Evolutionary conservation across 2,888 invertebrate species (phyloP).

Genomic region (Lobophora halterata): DNA sequence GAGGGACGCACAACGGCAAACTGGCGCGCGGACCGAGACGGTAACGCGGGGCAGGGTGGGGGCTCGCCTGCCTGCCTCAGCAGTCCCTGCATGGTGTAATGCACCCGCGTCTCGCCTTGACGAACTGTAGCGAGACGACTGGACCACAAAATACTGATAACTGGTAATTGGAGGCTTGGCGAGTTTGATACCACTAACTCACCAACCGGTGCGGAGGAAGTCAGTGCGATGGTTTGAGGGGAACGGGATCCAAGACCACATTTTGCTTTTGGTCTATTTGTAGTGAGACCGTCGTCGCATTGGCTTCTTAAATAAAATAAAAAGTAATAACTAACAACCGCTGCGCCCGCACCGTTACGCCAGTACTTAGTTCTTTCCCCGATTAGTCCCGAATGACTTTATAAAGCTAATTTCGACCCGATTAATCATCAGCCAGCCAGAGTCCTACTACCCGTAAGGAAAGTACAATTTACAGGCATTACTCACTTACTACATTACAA

Average conservation of each 20-base stretch:
- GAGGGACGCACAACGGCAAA: slow-evolving; percentile 74
- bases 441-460: no score
- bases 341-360: no score
- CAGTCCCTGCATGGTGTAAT: slow-evolving; percentile 74
- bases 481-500: no score
- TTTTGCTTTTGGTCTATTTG: slow-evolving; percentile 12
- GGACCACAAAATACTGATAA: no score
- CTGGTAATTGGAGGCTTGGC: slow-evolving; percentile 37
- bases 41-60: slow-evolving; percentile 63
- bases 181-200: slow-evolving; percentile 31
- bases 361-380: no score
- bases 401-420: no score
- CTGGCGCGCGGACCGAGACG: slow-evolving; percentile 60
- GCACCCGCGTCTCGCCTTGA: slow-evolving; percentile 60
- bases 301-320: slow-evolving; percentile 4
- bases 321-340: no score
- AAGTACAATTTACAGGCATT: no score
- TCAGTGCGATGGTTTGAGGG: slow-evolving; percentile 11
- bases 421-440: no score
- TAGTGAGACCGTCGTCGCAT: slow-evolving; percentile 3
- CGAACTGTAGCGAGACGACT: slow-evolving; percentile 46
- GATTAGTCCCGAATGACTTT: no score
- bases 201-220: slow-evolving; percentile 37
- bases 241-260: slow-evolving; percentile 7
- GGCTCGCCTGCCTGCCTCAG: slow-evolving; percentile 61